Percentiles rank a stretch among this genome's conserved stretches.
Conservation (phyloP, 2,888 invertebrate genomes). For the Drosophila hawaiiensis region DNA sequence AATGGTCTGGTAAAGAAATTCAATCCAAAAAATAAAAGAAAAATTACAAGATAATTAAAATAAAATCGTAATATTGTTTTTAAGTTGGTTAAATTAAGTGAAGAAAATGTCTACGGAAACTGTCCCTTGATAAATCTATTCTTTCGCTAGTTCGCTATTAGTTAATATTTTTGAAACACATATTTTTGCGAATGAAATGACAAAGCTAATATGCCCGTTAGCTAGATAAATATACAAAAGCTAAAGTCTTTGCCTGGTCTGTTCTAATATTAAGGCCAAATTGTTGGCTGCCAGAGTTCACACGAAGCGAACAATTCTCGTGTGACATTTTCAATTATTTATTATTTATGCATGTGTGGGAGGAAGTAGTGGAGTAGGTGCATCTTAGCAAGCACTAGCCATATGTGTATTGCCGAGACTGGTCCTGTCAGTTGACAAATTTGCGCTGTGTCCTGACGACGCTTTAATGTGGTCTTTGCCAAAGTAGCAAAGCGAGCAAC, state of each 20-base stretch:
- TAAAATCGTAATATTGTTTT: not conserved
- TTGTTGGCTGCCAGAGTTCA: conserved; percentile 74
- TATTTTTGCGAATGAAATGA: not conserved
- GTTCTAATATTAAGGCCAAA: conserved; percentile 75
- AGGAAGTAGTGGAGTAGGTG: conserved; percentile 3
- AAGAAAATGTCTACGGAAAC: not conserved
- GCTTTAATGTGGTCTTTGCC: conserved; percentile 70
- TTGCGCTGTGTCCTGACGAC: conserved; percentile 59
- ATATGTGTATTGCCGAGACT: conserved; percentile 60
- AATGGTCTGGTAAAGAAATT: not conserved
- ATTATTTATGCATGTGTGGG: conserved; percentile 69
- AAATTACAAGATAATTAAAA: not conserved
- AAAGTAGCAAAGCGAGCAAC: conserved; percentile 45
- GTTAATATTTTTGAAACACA: not conserved
- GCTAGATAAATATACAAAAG: conserved; percentile 17
- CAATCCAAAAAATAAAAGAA: not conserved
- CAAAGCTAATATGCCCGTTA: conserved; percentile 18
- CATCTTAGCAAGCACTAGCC: conserved; percentile 52
- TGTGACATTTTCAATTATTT: conserved; percentile 82
- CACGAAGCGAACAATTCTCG: conserved; percentile 69
- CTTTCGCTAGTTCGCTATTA: not conserved
- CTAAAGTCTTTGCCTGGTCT: conserved; percentile 50
- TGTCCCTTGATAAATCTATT: not conserved
- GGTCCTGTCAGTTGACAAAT: conserved; percentile 74
- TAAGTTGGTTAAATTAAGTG: not conserved